Evolutionary conservation across 2,888 invertebrate genomes (phyloP).

Genomic region (Fragum fragum): DNA sequence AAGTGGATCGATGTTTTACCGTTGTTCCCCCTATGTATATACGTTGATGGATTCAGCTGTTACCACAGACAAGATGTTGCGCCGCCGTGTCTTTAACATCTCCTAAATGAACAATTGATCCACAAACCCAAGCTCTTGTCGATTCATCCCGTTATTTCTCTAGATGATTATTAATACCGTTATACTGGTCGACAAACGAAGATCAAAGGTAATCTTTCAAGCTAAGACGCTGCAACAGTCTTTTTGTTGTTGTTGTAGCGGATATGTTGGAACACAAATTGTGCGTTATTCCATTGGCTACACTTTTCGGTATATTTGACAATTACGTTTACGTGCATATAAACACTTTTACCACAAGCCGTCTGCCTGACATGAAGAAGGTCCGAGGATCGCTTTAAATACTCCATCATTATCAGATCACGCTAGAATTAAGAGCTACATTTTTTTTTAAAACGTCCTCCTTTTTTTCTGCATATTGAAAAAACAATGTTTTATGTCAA

Average conservation of each 20-base stretch:
- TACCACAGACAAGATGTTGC: constrained; percentile 22
- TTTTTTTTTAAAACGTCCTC: too few relatives aligned
- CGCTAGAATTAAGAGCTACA: too few relatives aligned
- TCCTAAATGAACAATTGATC: constrained; percentile 19
- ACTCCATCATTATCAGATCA: too few relatives aligned
- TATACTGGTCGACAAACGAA: background rate
- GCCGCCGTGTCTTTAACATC: constrained; percentile 26
- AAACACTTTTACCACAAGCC: too few relatives aligned
- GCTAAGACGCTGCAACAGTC: background rate
- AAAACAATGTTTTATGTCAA: too few relatives aligned
- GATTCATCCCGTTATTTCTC: background rate
- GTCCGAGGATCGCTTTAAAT: too few relatives aligned
- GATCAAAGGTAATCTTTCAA: background rate
- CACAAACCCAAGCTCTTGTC: background rate
- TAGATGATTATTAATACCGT: background rate
- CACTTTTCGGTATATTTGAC: too few relatives aligned
- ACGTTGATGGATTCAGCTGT: constrained; percentile 8
- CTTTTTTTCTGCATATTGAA: too few relatives aligned
- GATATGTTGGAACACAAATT: too few relatives aligned
- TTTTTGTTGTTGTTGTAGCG: background rate
- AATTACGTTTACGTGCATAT: too few relatives aligned
- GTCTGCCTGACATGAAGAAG: too few relatives aligned
- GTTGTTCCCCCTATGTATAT: constrained; percentile 4
- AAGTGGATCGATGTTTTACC: constrained; percentile 5
- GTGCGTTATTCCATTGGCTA: too few relatives aligned